Conservation (phyloP, 2,113 vertebrate species). For the Gasterosteus nipponicus region DNA sequence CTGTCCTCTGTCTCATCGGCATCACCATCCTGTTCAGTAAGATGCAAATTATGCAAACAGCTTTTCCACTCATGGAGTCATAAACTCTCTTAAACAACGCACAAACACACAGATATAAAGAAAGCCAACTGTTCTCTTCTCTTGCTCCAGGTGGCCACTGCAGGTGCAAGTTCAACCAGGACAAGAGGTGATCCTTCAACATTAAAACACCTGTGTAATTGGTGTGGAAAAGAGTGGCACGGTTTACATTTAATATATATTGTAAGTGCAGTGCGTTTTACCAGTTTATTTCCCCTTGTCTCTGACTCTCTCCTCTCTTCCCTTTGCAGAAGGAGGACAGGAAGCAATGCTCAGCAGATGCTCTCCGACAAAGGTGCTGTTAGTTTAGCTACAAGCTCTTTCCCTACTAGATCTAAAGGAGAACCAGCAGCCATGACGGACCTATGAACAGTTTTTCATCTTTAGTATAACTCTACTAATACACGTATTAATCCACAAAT, state of each 20-base stretch:
- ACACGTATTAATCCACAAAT: no score
- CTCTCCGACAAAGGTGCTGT: slow-evolving; percentile 79
- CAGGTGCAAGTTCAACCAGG: slow-evolving; percentile 88
- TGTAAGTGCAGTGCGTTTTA: background rate
- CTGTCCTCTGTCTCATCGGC: slow-evolving; percentile 85
- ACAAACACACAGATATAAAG: background rate
- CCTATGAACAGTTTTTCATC: background rate
- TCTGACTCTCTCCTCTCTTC: slow-evolving; percentile 1
- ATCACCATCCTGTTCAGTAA: slow-evolving; percentile 89
- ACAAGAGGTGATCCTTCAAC: slow-evolving; percentile 80
- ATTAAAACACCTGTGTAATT: background rate
- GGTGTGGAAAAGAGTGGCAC: background rate
- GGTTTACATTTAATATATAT: background rate
- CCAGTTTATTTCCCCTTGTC: background rate
- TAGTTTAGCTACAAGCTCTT: background rate
- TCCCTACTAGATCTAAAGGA: no score
- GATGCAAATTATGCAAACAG: slow-evolving; percentile 57
- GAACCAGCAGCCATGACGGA: background rate
- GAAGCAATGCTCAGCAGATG: slow-evolving; percentile 80
- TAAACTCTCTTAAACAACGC: background rate
- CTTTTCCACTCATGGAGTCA: background rate
- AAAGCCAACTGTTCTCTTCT: background rate
- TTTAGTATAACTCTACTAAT: background rate
- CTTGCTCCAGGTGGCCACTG: slow-evolving; percentile 86
- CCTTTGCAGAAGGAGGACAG: slow-evolving; percentile 77